A percentile compares a stretch with the other conserved stretches of the same genome.
These are phyloP conservation scores for Metaphire vulgaris DNA, from an alignment of 1,140 invertebrate species.

Conservation along the genomic window DNA sequence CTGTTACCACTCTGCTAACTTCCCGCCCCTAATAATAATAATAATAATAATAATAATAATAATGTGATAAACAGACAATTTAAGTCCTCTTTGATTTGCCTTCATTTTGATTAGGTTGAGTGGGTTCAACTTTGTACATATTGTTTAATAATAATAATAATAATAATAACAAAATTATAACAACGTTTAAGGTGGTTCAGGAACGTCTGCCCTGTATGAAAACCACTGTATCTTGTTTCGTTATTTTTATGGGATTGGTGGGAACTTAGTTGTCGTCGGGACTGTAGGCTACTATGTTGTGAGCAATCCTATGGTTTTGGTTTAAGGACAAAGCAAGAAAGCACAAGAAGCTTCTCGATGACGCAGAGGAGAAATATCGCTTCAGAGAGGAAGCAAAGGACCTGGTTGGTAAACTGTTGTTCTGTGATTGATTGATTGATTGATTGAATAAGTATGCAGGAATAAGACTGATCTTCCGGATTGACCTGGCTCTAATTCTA, in stretches of 20 bases:
- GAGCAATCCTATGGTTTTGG: neutral
- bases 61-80: too few relatives aligned
- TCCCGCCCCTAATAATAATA: too few relatives aligned
- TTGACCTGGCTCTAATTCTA: too few relatives aligned
- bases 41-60: too few relatives aligned
- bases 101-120: too few relatives aligned
- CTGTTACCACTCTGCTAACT: too few relatives aligned
- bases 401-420: conserved; percentile 58
- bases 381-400: conserved; percentile 81
- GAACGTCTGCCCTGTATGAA: neutral
- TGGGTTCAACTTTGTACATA: neutral
- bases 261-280: neutral
- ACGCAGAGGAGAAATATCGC: conserved; percentile 87
- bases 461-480: too few relatives aligned
- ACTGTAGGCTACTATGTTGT: neutral
- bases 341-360: conserved; percentile 65
- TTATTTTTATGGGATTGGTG: neutral
- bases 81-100: too few relatives aligned
- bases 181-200: neutral
- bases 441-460: too few relatives aligned
- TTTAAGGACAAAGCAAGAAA: conserved; percentile 70
- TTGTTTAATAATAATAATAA: neutral
- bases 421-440: too few relatives aligned
- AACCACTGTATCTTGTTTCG: neutral
- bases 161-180: neutral